These are phyloP conservation scores for Dendrolimus pini DNA, from an alignment of 2,888 invertebrate species.

Conservation along the genomic window DNA sequence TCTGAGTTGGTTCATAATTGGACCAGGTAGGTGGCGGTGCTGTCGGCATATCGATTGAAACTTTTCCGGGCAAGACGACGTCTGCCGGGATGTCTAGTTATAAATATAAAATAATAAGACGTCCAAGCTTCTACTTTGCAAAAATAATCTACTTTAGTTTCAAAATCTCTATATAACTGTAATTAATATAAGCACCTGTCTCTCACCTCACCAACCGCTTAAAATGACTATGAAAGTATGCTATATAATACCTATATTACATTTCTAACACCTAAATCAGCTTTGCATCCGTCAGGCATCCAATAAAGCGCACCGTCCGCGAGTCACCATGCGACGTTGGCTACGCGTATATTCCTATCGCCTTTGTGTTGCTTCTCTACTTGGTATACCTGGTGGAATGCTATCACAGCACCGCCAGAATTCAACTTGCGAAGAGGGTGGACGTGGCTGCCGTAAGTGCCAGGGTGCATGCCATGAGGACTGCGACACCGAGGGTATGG, in stretches of 20 bases:
- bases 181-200: too few relatives aligned
- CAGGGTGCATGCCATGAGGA: constrained; percentile 79
- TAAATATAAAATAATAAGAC: too few relatives aligned
- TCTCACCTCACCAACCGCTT: too few relatives aligned
- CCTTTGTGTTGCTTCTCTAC: constrained; percentile 86
- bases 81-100: too few relatives aligned
- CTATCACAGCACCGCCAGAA: constrained; percentile 86
- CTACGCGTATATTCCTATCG: constrained; percentile 88
- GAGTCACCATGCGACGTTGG: constrained; percentile 88
- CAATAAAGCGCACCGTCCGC: constrained; percentile 78
- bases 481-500: constrained; percentile 87
- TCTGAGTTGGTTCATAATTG: too few relatives aligned
- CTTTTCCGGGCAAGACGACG: too few relatives aligned
- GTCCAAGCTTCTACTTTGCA: too few relatives aligned
- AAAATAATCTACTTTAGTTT: too few relatives aligned
- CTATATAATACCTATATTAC: background rate
- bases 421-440: constrained; percentile 79
- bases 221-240: too few relatives aligned
- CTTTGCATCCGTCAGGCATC: constrained; percentile 67
- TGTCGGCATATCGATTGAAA: too few relatives aligned
- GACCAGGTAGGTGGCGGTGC: too few relatives aligned
- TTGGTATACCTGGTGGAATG: constrained; percentile 89
- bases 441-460: constrained; percentile 81
- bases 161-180: too few relatives aligned
- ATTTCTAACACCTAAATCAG: constrained; percentile 31